phyloP scores from a whole-genome alignment of 2,888 invertebrate species.

The Dendrolimus houi region DNA sequence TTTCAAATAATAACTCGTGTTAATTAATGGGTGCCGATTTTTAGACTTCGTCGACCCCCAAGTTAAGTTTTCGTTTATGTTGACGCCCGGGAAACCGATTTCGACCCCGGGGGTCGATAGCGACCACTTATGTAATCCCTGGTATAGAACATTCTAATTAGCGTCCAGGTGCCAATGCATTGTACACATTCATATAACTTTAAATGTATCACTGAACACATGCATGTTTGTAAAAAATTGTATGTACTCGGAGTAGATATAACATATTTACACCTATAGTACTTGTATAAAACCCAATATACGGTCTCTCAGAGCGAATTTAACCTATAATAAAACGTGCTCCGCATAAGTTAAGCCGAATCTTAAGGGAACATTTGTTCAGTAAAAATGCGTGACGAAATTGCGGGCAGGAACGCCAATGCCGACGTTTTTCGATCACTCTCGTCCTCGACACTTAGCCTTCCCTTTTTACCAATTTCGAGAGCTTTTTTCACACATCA shows the following conservation, averaged over 20 bases:
- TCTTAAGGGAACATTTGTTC: constrained; percentile 70
- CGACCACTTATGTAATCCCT: too few relatives aligned
- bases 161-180: too few relatives aligned
- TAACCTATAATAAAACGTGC: constrained; percentile 68
- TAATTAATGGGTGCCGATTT: too few relatives aligned
- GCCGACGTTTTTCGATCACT: constrained; percentile 63
- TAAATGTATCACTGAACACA: too few relatives aligned
- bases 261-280: constrained; percentile 39
- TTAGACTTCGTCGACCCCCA: too few relatives aligned
- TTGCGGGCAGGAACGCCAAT: constrained; percentile 50
- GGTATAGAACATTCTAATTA: too few relatives aligned
- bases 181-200: too few relatives aligned
- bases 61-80: too few relatives aligned
- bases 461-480: constrained; percentile 74
- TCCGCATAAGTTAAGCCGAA: constrained; percentile 62
- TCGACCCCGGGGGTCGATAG: too few relatives aligned
- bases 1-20: too few relatives aligned
- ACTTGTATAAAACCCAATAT: constrained; percentile 43
- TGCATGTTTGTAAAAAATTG: constrained; percentile 13
- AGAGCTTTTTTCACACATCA: constrained; percentile 70
- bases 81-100: too few relatives aligned
- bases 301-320: constrained; percentile 36
- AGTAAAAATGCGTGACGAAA: constrained; percentile 70
- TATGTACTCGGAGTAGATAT: constrained; percentile 15
- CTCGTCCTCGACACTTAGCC: constrained; percentile 66